Percentiles rank a stretch among this genome's conserved stretches.
Evolutionary conservation across 2,888 invertebrate species (phyloP).

Genomic region (Apamea crenata): DNA sequence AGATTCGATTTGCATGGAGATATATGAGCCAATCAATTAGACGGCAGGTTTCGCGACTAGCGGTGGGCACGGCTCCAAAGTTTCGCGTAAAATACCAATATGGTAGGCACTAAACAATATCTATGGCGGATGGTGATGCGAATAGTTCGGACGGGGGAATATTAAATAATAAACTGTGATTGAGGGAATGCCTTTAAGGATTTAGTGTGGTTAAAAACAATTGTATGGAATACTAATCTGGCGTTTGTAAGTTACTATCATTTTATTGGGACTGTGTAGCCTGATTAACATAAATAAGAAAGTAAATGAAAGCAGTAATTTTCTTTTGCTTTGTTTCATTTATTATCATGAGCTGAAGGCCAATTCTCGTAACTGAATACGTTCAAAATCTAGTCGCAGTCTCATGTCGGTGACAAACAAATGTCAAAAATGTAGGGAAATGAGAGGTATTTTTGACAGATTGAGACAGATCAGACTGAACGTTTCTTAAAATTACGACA

Average conservation of each 20-base stretch:
- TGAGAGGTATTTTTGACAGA: too few relatives aligned
- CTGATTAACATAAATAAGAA: neutral
- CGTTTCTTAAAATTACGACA: too few relatives aligned
- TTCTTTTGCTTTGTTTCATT: neutral
- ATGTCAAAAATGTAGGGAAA: too few relatives aligned
- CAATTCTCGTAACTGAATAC: too few relatives aligned
- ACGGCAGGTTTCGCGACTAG: slow-evolving; percentile 46
- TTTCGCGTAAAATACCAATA: slow-evolving; percentile 51
- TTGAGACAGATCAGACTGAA: too few relatives aligned
- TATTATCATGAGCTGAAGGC: too few relatives aligned
- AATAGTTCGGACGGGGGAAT: neutral
- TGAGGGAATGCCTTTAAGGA: neutral
- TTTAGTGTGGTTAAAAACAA: neutral
- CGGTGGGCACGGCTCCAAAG: slow-evolving; percentile 66
- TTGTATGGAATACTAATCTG: slow-evolving; percentile 6
- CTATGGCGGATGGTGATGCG: slow-evolving; percentile 20
- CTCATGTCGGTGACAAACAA: too few relatives aligned
- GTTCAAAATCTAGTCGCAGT: too few relatives aligned
- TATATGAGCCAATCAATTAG: slow-evolving; percentile 65
- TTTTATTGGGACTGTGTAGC: neutral
- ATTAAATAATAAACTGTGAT: slow-evolving; percentile 1
- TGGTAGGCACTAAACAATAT: slow-evolving; percentile 21
- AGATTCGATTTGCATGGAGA: slow-evolving; percentile 46
- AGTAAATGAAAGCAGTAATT: neutral
- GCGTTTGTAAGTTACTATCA: neutral